These are phyloP conservation scores for Rhaphigaster nebulosa DNA, from an alignment of 2,888 invertebrate species.

Conservation along the genomic window DNA sequence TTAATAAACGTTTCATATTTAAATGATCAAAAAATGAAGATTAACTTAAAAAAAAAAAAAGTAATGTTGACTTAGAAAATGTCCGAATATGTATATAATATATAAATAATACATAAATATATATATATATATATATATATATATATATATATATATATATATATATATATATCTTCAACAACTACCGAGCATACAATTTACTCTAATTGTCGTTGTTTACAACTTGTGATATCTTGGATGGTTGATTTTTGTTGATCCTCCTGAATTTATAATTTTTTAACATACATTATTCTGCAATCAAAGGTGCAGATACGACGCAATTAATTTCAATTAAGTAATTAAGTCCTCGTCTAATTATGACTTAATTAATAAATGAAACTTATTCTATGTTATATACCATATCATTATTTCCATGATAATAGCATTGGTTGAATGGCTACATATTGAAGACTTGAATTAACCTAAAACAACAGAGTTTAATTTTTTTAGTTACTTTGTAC, in stretches of 20 bases:
- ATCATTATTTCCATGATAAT: background rate
- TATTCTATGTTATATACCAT: background rate
- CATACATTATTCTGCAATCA: background rate
- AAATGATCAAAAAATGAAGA: too few species aligned
- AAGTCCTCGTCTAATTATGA: background rate
- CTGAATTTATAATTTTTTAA: background rate
- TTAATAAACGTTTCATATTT: too few species aligned
- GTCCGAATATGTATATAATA: too few species aligned
- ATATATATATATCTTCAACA: too few species aligned
- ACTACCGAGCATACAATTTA: too few species aligned
- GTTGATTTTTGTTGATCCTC: background rate
- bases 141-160: too few species aligned
- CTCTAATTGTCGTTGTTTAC: too few species aligned
- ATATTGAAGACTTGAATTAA: background rate
- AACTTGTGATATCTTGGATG: background rate
- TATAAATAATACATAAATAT: too few species aligned
- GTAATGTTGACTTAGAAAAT: too few species aligned
- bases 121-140: too few species aligned
- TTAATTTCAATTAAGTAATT: constrained; percentile 28
- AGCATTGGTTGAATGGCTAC: background rate
- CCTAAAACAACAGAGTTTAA: background rate
- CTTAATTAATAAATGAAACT: background rate
- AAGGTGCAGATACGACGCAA: background rate
- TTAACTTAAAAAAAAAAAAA: too few species aligned
- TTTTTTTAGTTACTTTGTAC: background rate